Conservation (phyloP, 2,797 vertebrate genomes). For the Lophotriccus pileatus region DNA sequence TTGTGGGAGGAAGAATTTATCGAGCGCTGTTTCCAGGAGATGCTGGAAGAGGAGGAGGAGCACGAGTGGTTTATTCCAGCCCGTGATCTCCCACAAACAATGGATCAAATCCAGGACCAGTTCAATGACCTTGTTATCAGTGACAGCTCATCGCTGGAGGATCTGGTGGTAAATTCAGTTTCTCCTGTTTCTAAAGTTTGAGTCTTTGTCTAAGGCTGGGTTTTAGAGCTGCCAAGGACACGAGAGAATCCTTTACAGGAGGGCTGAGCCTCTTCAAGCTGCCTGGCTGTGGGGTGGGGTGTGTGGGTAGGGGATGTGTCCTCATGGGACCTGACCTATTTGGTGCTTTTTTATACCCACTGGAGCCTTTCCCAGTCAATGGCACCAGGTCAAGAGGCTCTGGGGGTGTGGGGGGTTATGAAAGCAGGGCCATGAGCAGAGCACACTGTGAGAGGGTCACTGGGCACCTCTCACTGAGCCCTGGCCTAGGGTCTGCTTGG, state of each 20-base stretch:
- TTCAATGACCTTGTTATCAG: constrained; percentile 84
- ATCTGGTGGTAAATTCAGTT: constrained; percentile 80
- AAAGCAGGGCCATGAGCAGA: neutral
- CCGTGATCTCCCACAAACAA: constrained; percentile 85
- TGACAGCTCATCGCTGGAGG: constrained; percentile 78
- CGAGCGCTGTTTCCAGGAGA: constrained; percentile 91
- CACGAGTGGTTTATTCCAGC: constrained; percentile 93
- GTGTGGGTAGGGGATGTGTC: neutral
- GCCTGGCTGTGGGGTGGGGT: neutral
- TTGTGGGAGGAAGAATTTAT: constrained; percentile 94
- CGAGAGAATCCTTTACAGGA: neutral
- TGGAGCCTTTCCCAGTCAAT: neutral
- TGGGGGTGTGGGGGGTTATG: neutral
- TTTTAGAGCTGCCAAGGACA: neutral
- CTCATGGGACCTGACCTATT: neutral
- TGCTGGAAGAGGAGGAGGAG: constrained; percentile 91
- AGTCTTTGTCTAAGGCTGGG: neutral
- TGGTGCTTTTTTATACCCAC: neutral
- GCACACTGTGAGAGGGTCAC: neutral
- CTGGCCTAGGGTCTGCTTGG: neutral
- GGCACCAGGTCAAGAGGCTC: neutral
- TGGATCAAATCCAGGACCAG: constrained; percentile 86
- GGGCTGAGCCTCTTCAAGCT: neutral
- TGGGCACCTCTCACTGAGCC: neutral
- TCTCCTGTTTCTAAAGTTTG: neutral